Conservation (phyloP, 64 coral and sea anemone species). For the Dendronephthya gigantea region DNA sequence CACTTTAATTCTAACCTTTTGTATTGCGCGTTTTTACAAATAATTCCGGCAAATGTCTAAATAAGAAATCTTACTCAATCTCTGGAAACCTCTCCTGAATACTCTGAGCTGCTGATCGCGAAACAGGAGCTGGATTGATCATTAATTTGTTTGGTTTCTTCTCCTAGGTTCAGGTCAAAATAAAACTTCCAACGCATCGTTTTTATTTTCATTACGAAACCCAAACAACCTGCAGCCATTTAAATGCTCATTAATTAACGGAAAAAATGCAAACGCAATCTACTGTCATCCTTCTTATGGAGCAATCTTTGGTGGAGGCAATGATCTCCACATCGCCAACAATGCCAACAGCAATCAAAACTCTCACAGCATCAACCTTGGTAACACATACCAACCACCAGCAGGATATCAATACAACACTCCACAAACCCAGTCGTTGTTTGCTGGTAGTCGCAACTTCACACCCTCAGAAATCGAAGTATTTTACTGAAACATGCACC, state of each 20-base stretch:
- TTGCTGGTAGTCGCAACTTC: background rate
- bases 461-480: background rate
- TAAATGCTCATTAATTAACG: background rate
- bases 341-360: background rate
- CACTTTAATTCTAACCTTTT: no score
- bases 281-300: background rate
- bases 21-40: no score
- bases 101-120: no score
- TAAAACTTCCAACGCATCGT: background rate
- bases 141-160: no score
- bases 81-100: no score
- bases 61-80: no score
- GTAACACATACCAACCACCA: background rate
- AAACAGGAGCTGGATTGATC: no score
- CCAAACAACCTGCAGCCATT: background rate
- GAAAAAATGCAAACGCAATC: background rate
- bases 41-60: no score
- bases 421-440: background rate
- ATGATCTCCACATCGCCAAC: background rate
- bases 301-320: no score
- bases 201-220: background rate
- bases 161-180: background rate
- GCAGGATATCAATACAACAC: background rate
- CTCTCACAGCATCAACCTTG: background rate
- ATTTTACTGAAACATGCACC: background rate